Conservation (phyloP, 2,888 invertebrate species). For the Chaitophorus viminalis region DNA sequence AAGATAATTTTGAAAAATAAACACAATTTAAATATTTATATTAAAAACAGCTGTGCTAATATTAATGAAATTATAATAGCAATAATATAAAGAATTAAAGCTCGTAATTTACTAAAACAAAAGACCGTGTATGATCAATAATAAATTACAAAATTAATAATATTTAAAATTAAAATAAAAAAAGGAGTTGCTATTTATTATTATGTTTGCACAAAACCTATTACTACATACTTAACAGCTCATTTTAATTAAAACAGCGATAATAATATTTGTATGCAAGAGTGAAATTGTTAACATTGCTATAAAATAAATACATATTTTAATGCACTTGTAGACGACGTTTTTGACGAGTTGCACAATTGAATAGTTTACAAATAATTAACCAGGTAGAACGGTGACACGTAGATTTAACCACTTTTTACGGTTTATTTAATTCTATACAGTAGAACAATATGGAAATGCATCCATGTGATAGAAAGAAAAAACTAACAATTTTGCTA, state of each 20-base stretch:
- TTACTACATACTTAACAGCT: neutral
- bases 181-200: neutral
- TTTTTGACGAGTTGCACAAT: conserved; percentile 47
- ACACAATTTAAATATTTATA: too few relatives aligned
- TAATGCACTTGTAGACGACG: neutral
- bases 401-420: conserved; percentile 58
- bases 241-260: neutral
- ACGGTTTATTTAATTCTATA: conserved; percentile 58
- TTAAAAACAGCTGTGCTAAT: too few relatives aligned
- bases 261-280: neutral
- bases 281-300: conserved; percentile 6
- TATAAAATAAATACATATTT: neutral
- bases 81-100: too few relatives aligned
- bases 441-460: conserved; percentile 53
- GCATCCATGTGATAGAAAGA: conserved; percentile 24
- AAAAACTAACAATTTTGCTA: conserved; percentile 31
- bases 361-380: conserved; percentile 55
- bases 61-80: too few relatives aligned
- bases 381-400: conserved; percentile 53
- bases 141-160: too few relatives aligned
- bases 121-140: too few relatives aligned
- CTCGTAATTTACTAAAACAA: too few relatives aligned
- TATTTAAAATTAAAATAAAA: neutral
- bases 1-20: too few relatives aligned
- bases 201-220: neutral